Base-by-base conservation (phyloP, 2,113 vertebrate genomes). In the Myotis brandtii region DNA sequence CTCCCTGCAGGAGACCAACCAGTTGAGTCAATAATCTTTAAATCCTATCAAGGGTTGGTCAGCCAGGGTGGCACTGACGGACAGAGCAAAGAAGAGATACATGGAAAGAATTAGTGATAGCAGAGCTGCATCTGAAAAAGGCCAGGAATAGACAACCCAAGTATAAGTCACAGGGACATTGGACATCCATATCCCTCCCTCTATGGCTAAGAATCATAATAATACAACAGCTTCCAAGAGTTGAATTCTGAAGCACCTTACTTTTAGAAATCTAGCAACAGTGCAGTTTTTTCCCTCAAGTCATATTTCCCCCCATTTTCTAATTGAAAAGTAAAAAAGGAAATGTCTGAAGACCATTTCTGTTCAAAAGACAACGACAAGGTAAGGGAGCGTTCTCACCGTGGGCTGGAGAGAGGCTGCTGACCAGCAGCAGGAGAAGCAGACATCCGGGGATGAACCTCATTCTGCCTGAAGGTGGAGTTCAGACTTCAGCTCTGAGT, bases 391-490 rank as follows among this genome's bases (percentile, higher is more conserved):
- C 94, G 48, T 91, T 52, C 97, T 97, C 91, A 98, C 97, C 97
- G 7, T 77, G 93, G 11, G 50, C 82, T 25, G 95, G 80, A 89
- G 82, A n/a, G 21, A 95, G 75, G 88, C 77, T 89, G 91, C 84
- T 67, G 72, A 72, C 64, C 88, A 97, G 59, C 18, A 97, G 43
- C 43, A 72, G 2, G 3, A 97, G 64, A 13, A 97, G 93, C 93
- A 97, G 77, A 20, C 80, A 89, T 32, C 88, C 73, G 0, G 5
- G n/a, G 37, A 48, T 27, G 89, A 79, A 84, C 46, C 83, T 94
- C 97, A 98, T 98, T 94, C 91, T 94, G 94, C 85, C 94, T 89
- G 81, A 85, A 90, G 93, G 97, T 94, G 96, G 95, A 94, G 94
- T 93, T 75, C 90, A 66, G 62, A n/a, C 88, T 91, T 86, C 82